These are phyloP conservation scores for Napeogenes inachia DNA, from an alignment of 2,888 invertebrate genomes.

Conservation along the genomic window DNA sequence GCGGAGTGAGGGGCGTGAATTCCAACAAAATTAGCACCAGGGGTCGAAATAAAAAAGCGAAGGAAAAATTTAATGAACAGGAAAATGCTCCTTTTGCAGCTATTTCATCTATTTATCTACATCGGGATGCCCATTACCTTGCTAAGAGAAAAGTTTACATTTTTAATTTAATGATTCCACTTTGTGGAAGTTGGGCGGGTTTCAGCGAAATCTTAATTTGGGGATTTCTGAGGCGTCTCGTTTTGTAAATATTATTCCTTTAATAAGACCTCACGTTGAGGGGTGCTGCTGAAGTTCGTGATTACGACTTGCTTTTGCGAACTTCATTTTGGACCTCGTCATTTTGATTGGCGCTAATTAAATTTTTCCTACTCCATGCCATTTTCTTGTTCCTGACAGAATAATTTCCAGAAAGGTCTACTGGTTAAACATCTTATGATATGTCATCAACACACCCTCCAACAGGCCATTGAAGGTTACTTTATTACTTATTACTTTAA, in stretches of 20 bases:
- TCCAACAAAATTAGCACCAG: constrained; percentile 79
- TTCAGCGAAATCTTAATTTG: constrained; percentile 78
- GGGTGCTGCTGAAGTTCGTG: constrained; percentile 74
- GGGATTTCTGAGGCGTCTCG: constrained; percentile 78
- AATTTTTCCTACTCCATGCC: constrained; percentile 73
- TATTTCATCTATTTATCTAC: constrained; percentile 79
- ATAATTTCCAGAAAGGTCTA: constrained; percentile 63
- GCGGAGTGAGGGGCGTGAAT: constrained; percentile 77
- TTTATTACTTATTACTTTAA: constrained; percentile 43
- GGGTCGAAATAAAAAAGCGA: constrained; percentile 78
- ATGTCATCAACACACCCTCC: constrained; percentile 65
- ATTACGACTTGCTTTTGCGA: constrained; percentile 75
- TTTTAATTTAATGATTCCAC: constrained; percentile 80
- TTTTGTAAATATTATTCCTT: constrained; percentile 79
- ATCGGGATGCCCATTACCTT: constrained; percentile 79
- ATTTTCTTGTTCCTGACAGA: constrained; percentile 75
- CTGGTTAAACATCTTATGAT: constrained; percentile 52
- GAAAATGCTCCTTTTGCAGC: constrained; percentile 79
- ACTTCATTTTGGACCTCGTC: constrained; percentile 77
- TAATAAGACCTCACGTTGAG: constrained; percentile 77
- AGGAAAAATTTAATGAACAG: constrained; percentile 80
- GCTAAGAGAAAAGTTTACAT: constrained; percentile 79
- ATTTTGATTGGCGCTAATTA: constrained; percentile 78
- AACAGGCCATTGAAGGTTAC: constrained; percentile 64
- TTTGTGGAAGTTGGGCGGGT: constrained; percentile 79